A percentile compares a stretch with the other conserved stretches of the same genome.
Conservation (phyloP, 2,113 vertebrate genomes). For the Phyllostomus discolor region DNA sequence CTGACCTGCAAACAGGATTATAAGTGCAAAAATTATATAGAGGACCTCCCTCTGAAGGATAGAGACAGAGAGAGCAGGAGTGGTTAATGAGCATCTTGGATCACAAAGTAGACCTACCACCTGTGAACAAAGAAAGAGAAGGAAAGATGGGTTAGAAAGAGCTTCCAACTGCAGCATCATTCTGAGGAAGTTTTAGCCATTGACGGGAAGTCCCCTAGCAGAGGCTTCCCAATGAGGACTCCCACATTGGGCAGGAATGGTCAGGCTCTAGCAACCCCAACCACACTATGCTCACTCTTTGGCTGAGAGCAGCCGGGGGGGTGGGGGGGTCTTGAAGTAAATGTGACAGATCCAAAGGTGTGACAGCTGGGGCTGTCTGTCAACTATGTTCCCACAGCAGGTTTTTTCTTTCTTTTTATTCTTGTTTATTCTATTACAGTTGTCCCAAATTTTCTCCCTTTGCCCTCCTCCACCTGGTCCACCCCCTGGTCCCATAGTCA, state of each 20-base stretch:
- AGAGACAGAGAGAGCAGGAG: not conserved
- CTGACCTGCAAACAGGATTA: not conserved
- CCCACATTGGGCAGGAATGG: not conserved
- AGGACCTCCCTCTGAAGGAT: not conserved
- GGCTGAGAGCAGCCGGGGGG: not conserved
- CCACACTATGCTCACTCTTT: not conserved
- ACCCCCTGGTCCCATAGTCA: too few relatives aligned
- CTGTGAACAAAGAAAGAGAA: not conserved
- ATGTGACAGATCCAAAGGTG: not conserved
- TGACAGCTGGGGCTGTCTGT: not conserved
- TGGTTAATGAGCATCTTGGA: not conserved
- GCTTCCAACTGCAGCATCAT: not conserved
- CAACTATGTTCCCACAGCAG: not conserved
- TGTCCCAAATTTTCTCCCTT: too few relatives aligned
- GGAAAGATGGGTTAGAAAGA: not conserved
- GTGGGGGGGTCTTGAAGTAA: not conserved
- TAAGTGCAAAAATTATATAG: not conserved
- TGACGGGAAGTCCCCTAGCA: not conserved
- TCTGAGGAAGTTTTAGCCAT: not conserved
- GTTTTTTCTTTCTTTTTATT: too few relatives aligned
- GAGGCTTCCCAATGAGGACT: not conserved
- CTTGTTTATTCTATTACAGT: too few relatives aligned
- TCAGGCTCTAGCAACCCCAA: not conserved
- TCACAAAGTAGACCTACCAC: not conserved
- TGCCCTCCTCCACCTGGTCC: too few relatives aligned